Base-by-base conservation (phyloP, 2,113 vertebrate species). In the Glaucomys volans region DNA sequence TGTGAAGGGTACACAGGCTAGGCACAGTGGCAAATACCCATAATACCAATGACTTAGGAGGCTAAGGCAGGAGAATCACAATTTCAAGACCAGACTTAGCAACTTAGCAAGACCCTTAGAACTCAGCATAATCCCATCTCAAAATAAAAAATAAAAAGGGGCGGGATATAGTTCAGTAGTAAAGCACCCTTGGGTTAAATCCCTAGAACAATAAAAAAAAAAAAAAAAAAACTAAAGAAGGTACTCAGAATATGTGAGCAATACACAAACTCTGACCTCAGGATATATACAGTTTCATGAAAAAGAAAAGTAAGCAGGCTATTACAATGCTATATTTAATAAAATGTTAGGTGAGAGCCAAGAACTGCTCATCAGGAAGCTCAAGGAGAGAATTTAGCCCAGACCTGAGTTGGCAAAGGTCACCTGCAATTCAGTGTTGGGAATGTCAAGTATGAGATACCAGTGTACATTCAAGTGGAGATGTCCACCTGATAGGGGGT, bases 241-340 rank as follows among this genome's bases (percentile, higher is more conserved):
- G 26, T 7, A 86, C 67, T 85, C 64, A 84, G 71, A 28, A 81
- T 85, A 59, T 66, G 7, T 87, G 32, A 88, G 77, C 95, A 89
- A 90, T 32, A 94, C 35, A 67, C 8, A 94, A 59, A 64, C 75
- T 64, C 66, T 84, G 54, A 71, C 71, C 62, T 76, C 67, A 80
- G 76, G 57, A 71, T 72, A 2, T 18, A 24, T 32, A 71, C 3
- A 32, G 87, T 85, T 89, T 87, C 83, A 62, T 69, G 26, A 89
- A 69, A 71, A 93, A 59, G 50, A 69, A 1, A 92, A 92, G n/a
- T n/a, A 76, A 89, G 67, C 1, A 83, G 62, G 57, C 14, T 57
- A 67, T 85, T 22, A 96, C 9, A 94, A 84, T 37, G 75, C 8
- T 26, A 2, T 47, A 67, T 24, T 35, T 74, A n/a, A 52, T 67